These are phyloP conservation scores for Phenacoccus solenopsis DNA, from an alignment of 1,140 invertebrate genomes.

Conservation along the genomic window DNA sequence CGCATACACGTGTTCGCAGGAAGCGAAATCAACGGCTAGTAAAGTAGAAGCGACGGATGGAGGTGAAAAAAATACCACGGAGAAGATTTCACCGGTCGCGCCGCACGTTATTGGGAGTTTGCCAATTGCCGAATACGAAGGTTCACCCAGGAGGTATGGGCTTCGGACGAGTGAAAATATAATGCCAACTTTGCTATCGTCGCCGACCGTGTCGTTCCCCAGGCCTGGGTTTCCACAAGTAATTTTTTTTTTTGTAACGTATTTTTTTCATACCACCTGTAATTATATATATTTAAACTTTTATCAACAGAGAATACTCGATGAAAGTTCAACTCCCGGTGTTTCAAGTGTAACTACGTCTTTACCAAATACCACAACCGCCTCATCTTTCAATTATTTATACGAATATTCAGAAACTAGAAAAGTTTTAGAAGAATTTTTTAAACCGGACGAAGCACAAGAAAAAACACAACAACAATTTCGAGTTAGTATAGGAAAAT, in stretches of 20 bases:
- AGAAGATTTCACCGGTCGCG: background rate
- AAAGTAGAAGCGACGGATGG: background rate
- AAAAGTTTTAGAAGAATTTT: conserved; percentile 83
- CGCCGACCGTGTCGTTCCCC: conserved; percentile 50
- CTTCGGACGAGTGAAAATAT: conserved; percentile 35
- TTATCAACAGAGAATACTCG: conserved; percentile 27
- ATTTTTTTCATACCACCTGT: background rate
- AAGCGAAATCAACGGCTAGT: background rate
- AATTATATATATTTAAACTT: background rate
- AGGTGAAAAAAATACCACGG: background rate
- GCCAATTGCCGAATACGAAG: conserved; percentile 82
- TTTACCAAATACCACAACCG: conserved; percentile 20
- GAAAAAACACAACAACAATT: conserved; percentile 35
- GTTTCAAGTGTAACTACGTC: conserved; percentile 37
- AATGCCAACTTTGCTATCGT: conserved; percentile 41
- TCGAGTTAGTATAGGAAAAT: conserved; percentile 34
- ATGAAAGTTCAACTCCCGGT: conserved; percentile 32
- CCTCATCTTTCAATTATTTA: conserved; percentile 61
- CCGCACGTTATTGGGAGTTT: conserved; percentile 72
- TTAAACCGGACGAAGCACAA: conserved; percentile 52
- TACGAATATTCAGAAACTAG: conserved; percentile 84
- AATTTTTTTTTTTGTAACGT: background rate
- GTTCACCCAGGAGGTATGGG: conserved; percentile 76
- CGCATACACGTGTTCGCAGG: background rate
- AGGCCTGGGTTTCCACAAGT: conserved; percentile 56